A percentile compares a stretch with the other conserved stretches of the same genome.
Conservation (phyloP, 2,888 invertebrate genomes). For the Rotaria macrura region DNA sequence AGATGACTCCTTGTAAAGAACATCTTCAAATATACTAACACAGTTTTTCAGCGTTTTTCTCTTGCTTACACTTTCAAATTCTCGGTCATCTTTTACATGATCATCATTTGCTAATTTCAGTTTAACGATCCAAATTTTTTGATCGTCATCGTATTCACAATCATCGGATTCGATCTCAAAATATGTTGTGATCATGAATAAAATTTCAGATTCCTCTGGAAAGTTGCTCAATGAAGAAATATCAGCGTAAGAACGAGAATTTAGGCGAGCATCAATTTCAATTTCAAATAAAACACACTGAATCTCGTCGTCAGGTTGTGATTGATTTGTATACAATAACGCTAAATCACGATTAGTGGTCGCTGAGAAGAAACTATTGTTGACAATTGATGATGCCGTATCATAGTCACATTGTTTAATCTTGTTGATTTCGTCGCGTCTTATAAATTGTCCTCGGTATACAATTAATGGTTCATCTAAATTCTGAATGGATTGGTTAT, state of each 20-base stretch:
- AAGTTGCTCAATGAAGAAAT: not conserved
- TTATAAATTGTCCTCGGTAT: not conserved
- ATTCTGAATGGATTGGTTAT: not conserved
- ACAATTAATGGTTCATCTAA: not conserved
- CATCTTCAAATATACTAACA: not conserved
- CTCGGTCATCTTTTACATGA: not conserved
- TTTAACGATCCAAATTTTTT: not conserved
- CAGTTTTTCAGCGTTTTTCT: not conserved
- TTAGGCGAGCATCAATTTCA: not conserved
- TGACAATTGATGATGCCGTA: not conserved
- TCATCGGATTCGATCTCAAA: not conserved
- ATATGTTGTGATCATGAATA: not conserved
- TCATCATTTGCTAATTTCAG: not conserved
- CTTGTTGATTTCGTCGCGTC: not conserved
- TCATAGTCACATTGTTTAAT: not conserved
- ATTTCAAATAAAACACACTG: not conserved
- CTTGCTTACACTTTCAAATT: not conserved
- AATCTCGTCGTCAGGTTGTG: not conserved
- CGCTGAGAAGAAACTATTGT: not conserved
- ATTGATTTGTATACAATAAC: not conserved
- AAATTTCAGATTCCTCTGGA: not conserved
- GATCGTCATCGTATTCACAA: not conserved
- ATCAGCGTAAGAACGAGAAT: not conserved
- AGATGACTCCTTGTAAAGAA: conserved; percentile 1
- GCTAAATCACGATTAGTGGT: not conserved